Percentiles rank a stretch among this genome's conserved stretches.
Evolutionary conservation across 2,113 vertebrate species (phyloP).

Genomic region (Triplophysa siluroides): DNA sequence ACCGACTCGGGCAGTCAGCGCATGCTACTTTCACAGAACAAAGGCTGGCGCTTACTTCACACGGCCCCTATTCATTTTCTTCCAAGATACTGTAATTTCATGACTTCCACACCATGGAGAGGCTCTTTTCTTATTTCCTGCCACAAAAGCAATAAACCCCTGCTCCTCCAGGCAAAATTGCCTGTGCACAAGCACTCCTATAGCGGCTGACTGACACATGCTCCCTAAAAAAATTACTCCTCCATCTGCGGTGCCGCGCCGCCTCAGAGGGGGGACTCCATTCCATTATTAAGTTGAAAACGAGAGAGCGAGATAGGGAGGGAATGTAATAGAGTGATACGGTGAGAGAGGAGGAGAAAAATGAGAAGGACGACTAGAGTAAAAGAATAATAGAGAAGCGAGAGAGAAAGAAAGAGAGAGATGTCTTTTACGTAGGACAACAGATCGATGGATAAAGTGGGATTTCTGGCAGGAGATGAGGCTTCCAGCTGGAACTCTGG

Average conservation of each 20-base stretch:
- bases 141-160: slow-evolving; percentile 67
- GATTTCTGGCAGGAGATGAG: slow-evolving; percentile 72
- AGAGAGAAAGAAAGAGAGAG: slow-evolving; percentile 51
- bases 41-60: slow-evolving; percentile 59
- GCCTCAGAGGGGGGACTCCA: slow-evolving; percentile 65
- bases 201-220: slow-evolving; percentile 73
- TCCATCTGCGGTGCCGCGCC: slow-evolving; percentile 62
- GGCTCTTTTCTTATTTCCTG: slow-evolving; percentile 69
- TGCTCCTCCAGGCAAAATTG: slow-evolving; percentile 73
- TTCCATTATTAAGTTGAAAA: slow-evolving; percentile 75
- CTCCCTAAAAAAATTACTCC: slow-evolving; percentile 68
- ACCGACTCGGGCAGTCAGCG: slow-evolving; percentile 33
- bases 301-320: slow-evolving; percentile 58
- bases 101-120: slow-evolving; percentile 67
- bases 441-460: slow-evolving; percentile 63
- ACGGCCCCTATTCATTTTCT: slow-evolving; percentile 61
- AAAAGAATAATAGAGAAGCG: slow-evolving; percentile 55
- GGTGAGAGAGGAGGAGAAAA: slow-evolving; percentile 42
- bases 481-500: slow-evolving; percentile 65
- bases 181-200: slow-evolving; percentile 73
- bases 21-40: slow-evolving; percentile 55
- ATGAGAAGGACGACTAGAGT: slow-evolving; percentile 58
- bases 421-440: slow-evolving; percentile 66
- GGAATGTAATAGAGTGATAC: slow-evolving; percentile 42
- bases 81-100: slow-evolving; percentile 66